A percentile compares a stretch with the other conserved stretches of the same genome.
phyloP scores from a whole-genome alignment of 1,140 invertebrate genomes.

The Brachionus sp. region DNA sequence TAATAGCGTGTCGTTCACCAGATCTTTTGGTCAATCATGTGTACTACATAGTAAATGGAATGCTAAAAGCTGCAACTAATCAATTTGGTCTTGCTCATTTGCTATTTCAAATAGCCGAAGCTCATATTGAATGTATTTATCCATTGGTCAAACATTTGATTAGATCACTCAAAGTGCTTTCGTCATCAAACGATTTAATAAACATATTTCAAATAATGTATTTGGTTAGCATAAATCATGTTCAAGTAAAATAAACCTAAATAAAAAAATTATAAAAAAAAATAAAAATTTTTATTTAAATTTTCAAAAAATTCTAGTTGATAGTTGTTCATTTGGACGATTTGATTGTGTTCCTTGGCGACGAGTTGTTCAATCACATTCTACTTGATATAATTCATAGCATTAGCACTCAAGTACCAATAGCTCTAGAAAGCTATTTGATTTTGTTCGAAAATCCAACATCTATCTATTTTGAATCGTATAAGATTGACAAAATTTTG shows the following conservation, averaged over 20 bases:
- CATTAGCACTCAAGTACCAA: not conserved
- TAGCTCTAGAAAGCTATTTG: not conserved
- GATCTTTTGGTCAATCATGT: conserved; percentile 77
- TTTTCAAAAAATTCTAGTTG: not conserved
- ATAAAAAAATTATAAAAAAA: not conserved
- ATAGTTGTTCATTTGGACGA: conserved; percentile 38
- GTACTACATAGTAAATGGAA: conserved; percentile 80
- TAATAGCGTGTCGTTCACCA: conserved; percentile 86
- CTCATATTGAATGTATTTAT: conserved; percentile 29
- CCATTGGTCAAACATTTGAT: conserved; percentile 32
- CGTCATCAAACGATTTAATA: not conserved
- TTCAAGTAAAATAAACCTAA: conserved; percentile 15
- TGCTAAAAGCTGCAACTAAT: not conserved
- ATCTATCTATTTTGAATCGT: conserved; percentile 5
- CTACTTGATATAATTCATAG: not conserved
- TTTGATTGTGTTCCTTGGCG: conserved; percentile 28
- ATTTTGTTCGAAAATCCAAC: conserved; percentile 17
- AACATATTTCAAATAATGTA: conserved; percentile 38
- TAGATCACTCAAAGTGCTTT: not conserved
- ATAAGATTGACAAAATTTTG: conserved; percentile 30
- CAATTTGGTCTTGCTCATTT: conserved; percentile 26
- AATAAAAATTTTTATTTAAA: not conserved
- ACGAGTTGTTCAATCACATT: not conserved
- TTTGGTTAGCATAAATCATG: conserved; percentile 22
- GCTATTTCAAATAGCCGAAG: conserved; percentile 14